Evolutionary conservation across 2,113 vertebrate genomes (phyloP).

Genomic region (Motacilla tschutschensis): DNA sequence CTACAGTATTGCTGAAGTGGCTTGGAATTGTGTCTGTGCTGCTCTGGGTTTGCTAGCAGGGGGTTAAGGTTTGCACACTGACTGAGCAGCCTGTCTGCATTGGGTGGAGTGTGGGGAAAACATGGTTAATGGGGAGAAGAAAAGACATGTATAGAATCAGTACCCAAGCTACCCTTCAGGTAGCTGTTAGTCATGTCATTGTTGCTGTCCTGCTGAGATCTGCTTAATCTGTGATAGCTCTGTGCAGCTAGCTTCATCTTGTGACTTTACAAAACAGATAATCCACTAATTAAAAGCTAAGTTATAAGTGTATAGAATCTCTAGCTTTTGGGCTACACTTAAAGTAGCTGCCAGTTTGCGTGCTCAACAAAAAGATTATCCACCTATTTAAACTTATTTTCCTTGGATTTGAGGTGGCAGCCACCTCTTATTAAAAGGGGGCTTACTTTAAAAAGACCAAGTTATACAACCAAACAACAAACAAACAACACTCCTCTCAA

Average conservation of each 20-base stretch:
- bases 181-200: background rate
- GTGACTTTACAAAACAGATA: background rate
- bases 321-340: background rate
- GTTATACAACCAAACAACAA: background rate
- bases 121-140: background rate
- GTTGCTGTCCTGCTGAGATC: background rate
- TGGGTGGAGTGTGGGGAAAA: background rate
- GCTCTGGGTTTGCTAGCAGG: accelerated
- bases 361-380: background rate
- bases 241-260: background rate
- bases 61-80: background rate
- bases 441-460: background rate
- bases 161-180: background rate
- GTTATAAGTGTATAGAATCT: background rate
- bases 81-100: background rate
- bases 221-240: background rate
- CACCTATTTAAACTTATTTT: background rate
- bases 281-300: background rate
- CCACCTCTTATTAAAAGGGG: background rate
- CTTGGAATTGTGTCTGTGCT: background rate
- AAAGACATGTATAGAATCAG: background rate
- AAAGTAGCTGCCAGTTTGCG: background rate
- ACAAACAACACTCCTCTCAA: background rate
- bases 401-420: background rate
- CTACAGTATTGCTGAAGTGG: background rate